phyloP scores from a whole-genome alignment of 1,140 invertebrate genomes.

The Drosophila murphyi region DNA sequence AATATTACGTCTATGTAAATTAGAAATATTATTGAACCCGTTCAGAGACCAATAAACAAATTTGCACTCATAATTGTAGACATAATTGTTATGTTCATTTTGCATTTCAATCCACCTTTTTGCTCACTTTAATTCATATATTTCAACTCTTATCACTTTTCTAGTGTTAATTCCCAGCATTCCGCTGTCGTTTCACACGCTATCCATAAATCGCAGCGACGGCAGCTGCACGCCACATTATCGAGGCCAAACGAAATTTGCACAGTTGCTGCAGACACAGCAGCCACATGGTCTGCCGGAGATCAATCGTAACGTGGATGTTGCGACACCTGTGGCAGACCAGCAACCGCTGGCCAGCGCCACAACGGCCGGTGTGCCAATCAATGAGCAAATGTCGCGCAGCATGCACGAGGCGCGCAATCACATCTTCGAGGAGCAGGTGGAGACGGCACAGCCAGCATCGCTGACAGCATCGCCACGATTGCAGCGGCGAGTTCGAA shows the following conservation, averaged over 20 bases:
- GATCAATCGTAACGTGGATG: conserved; percentile 77
- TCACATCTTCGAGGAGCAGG: conserved; percentile 80
- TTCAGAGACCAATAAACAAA: no score
- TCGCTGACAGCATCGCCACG: conserved; percentile 11
- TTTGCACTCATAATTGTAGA: no score
- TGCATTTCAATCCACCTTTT: background rate
- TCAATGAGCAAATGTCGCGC: conserved; percentile 82
- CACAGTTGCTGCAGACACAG: conserved; percentile 66
- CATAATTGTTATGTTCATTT: background rate
- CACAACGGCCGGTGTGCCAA: conserved; percentile 57
- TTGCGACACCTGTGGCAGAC: conserved; percentile 42
- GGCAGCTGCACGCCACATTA: conserved; percentile 93
- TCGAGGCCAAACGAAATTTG: conserved; percentile 90
- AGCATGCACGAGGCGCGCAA: conserved; percentile 83
- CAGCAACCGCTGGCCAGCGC: conserved; percentile 32
- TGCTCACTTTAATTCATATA: background rate
- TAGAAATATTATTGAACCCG: no score
- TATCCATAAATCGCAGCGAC: conserved; percentile 92
- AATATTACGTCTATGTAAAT: no score
- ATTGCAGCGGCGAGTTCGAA: conserved; percentile 25
- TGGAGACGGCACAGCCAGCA: conserved; percentile 12
- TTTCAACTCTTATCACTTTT: background rate
- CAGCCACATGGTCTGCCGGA: conserved; percentile 55
- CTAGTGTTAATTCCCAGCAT: conserved; percentile 75
- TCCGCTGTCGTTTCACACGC: conserved; percentile 88